phyloP scores from a whole-genome alignment of 2,888 invertebrate species.

The Bembecia ichneumoniformis region DNA sequence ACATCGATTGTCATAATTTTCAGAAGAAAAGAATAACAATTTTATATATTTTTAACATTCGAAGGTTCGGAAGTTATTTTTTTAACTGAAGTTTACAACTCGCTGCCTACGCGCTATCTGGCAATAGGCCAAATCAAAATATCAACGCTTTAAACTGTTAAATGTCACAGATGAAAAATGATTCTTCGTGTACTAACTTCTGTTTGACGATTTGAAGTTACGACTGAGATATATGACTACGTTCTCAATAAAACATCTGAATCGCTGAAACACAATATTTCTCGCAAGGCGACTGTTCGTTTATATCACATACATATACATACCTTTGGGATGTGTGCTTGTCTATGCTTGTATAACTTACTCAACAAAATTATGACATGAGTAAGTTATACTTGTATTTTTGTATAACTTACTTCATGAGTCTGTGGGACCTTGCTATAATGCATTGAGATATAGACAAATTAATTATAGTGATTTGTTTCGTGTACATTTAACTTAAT shows the following conservation, averaged over 20 bases:
- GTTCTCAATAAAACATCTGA: not conserved
- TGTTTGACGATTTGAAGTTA: not conserved
- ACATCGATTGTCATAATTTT: not conserved
- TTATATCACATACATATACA: too few relatives aligned
- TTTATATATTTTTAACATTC: not conserved
- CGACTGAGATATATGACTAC: too few relatives aligned
- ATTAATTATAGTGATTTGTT: too few relatives aligned
- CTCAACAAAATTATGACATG: too few relatives aligned
- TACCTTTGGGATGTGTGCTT: too few relatives aligned
- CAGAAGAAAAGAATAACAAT: not conserved
- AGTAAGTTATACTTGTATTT: too few relatives aligned
- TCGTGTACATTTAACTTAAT: too few relatives aligned
- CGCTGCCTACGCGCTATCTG: constrained; percentile 10
- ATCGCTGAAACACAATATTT: not conserved
- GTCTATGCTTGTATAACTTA: too few relatives aligned
- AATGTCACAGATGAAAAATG: constrained; percentile 19
- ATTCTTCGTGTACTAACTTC: not conserved
- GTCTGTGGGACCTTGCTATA: too few relatives aligned
- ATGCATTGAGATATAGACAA: too few relatives aligned
- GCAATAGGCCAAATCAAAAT: constrained; percentile 20
- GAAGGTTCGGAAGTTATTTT: constrained; percentile 4
- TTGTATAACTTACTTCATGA: too few relatives aligned
- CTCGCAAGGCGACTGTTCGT: not conserved
- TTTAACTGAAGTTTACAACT: constrained; percentile 22
- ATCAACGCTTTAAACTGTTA: constrained; percentile 17